Conservation (phyloP, 2,797 vertebrate species). For the Paratrypauchen microcephalus region DNA sequence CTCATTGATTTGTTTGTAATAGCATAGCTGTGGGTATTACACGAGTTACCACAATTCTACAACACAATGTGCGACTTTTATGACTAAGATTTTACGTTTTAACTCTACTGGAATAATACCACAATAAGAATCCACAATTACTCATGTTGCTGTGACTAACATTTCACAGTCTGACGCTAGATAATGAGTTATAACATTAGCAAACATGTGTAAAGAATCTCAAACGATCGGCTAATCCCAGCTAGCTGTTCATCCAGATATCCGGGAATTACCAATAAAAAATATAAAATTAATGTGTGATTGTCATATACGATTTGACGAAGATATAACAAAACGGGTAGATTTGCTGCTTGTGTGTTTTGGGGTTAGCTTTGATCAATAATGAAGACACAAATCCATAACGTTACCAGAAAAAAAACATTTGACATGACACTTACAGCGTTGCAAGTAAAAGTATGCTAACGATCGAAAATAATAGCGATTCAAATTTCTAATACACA, state of each 20-base stretch:
- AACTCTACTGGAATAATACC: neutral
- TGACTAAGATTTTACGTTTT: neutral
- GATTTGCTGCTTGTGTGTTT: neutral
- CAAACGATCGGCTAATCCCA: neutral
- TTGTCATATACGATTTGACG: neutral
- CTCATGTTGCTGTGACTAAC: neutral
- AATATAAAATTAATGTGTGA: neutral
- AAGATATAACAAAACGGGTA: neutral
- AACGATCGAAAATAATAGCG: neutral
- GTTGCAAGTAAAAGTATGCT: neutral
- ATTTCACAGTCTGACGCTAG: neutral
- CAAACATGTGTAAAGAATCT: neutral
- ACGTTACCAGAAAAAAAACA: neutral
- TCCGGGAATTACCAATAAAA: neutral
- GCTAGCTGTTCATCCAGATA: slow-evolving; percentile 11
- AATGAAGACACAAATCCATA: neutral
- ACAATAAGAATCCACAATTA: neutral
- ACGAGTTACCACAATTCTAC: slow-evolving; percentile 3
- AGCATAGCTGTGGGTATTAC: neutral
- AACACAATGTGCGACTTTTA: neutral
- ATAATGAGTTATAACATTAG: neutral
- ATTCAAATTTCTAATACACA: neutral
- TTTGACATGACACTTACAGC: neutral
- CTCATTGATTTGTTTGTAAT: neutral
- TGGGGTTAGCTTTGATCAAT: neutral